Evolutionary conservation across 2,888 invertebrate species (phyloP).

Genomic region (Netelia melanura): DNA sequence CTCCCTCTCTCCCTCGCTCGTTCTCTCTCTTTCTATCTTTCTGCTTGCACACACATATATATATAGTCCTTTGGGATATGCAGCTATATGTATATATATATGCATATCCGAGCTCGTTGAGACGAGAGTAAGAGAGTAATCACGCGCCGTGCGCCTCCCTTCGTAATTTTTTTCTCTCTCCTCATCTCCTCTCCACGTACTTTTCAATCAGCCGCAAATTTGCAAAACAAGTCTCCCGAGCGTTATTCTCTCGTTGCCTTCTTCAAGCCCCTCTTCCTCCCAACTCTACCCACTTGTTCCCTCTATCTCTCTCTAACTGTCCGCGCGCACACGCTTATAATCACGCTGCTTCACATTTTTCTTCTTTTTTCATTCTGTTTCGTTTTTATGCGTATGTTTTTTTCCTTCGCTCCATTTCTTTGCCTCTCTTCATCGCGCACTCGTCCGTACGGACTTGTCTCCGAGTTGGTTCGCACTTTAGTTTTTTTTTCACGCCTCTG

Average conservation of each 20-base stretch:
- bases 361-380: constrained; percentile 2
- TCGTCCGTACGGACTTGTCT: constrained; percentile 28
- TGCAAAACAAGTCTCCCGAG: constrained; percentile 77
- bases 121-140: constrained; percentile 72
- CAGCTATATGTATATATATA: constrained; percentile 2
- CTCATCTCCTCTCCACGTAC: constrained; percentile 54
- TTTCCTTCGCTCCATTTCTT: constrained; percentile 7
- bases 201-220: constrained; percentile 82
- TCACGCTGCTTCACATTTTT: constrained; percentile 36
- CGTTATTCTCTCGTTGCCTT: constrained; percentile 49
- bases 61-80: background rate
- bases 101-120: constrained; percentile 35
- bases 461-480: constrained; percentile 26
- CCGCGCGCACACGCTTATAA: constrained; percentile 22
- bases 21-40: constrained; percentile 17
- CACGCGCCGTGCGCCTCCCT: constrained; percentile 62
- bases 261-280: background rate
- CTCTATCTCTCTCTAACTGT: constrained; percentile 32
- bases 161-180: constrained; percentile 49
- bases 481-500: constrained; percentile 38
- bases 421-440: background rate
- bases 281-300: constrained; percentile 29
- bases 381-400: too few relatives aligned
- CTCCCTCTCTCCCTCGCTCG: constrained; percentile 27
- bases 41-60: constrained; percentile 42